These are phyloP conservation scores for Temnothorax ravouxi DNA, from an alignment of 2,888 invertebrate species.

Conservation along the genomic window DNA sequence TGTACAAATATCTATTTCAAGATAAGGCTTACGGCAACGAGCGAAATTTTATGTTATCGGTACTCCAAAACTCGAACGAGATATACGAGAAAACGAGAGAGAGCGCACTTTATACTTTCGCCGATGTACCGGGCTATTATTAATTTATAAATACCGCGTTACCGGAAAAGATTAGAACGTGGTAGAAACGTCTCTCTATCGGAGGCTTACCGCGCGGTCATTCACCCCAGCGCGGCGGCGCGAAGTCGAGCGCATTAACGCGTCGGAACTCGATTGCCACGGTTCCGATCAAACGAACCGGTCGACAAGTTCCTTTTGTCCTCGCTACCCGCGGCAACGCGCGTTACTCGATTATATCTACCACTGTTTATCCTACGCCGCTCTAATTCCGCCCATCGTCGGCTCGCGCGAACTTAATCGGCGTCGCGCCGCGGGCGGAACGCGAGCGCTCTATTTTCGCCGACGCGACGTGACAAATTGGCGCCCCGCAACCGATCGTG, in stretches of 20 bases:
- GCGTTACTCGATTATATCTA: background rate
- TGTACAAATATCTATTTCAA: background rate
- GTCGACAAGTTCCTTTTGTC: constrained; percentile 14
- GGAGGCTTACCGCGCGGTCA: background rate
- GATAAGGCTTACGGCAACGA: background rate
- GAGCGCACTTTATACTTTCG: background rate
- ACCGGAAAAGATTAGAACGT: background rate
- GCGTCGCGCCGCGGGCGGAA: constrained; percentile 49
- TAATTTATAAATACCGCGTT: background rate
- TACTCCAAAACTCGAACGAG: background rate
- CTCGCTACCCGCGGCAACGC: background rate
- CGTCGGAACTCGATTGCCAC: constrained; percentile 11
- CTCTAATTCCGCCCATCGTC: constrained; percentile 45
- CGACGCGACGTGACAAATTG: constrained; percentile 53
- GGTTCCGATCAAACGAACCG: constrained; percentile 10
- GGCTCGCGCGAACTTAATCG: constrained; percentile 37
- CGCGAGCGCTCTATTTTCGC: constrained; percentile 47
- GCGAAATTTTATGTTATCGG: constrained; percentile 13
- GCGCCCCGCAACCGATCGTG: constrained; percentile 20
- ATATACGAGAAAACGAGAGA: background rate
- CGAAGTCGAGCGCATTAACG: background rate
- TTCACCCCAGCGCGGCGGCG: constrained; percentile 11
- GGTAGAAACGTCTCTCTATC: background rate
- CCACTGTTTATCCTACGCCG: constrained; percentile 37
- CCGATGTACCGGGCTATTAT: background rate